Conservation (phyloP, 2,797 vertebrate species). For the Alcedo atthis region DNA sequence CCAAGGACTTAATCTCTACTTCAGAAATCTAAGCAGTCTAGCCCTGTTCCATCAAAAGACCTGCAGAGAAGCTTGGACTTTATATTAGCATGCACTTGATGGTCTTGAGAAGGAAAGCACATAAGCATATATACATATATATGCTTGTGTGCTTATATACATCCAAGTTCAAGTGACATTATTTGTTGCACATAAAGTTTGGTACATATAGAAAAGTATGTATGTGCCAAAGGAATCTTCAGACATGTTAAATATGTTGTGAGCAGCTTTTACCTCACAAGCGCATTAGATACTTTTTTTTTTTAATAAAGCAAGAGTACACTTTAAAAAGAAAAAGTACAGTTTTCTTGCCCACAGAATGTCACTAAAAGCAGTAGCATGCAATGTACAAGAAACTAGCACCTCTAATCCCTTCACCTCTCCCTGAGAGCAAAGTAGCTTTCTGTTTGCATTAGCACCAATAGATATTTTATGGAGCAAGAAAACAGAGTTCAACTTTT, state of each 20-base stretch:
- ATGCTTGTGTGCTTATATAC: too few species aligned
- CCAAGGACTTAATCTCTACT: rapidly evolving
- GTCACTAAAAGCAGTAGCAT: neutral
- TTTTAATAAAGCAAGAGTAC: neutral
- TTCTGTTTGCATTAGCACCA: conserved; percentile 58
- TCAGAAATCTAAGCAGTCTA: neutral
- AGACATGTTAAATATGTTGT: neutral
- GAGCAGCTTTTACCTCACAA: neutral
- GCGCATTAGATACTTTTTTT: neutral
- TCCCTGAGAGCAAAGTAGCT: conserved; percentile 26
- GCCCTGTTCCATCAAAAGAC: neutral
- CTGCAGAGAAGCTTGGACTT: neutral
- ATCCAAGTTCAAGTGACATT: neutral
- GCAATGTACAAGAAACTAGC: neutral
- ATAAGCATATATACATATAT: neutral
- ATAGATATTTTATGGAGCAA: conserved; percentile 58
- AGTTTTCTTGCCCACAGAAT: conserved; percentile 27
- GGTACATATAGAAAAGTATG: neutral
- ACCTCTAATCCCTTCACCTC: conserved; percentile 37
- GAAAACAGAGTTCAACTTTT: conserved; percentile 71
- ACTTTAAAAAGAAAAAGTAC: neutral
- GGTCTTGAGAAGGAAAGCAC: neutral
- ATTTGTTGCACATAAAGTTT: neutral
- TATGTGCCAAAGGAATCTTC: neutral
- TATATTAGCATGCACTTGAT: neutral